A percentile compares a stretch with the other conserved stretches of the same genome.
These are phyloP conservation scores for Eupleurogrammus muticus DNA, from an alignment of 2,797 vertebrate genomes.

Conservation along the genomic window DNA sequence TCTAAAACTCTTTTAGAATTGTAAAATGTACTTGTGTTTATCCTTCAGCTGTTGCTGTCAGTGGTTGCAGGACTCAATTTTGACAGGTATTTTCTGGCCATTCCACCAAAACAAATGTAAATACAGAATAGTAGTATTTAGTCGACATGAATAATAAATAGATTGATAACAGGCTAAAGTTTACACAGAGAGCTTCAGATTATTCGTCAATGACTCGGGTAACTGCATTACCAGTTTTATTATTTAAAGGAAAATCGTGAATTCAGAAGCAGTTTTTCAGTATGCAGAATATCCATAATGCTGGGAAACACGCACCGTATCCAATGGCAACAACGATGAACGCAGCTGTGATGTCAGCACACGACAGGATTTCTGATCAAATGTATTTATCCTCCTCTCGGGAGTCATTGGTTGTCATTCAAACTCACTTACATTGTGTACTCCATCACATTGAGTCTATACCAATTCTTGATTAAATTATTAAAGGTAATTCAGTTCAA, in stretches of 20 bases:
- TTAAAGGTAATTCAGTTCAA: not conserved
- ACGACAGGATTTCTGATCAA: not conserved
- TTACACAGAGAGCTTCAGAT: not conserved
- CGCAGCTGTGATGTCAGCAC: not conserved
- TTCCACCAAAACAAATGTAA: conserved; percentile 20
- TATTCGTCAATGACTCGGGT: not conserved
- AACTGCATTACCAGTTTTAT: not conserved
- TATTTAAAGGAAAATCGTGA: not conserved
- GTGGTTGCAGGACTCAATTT: conserved; percentile 1
- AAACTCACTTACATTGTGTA: not conserved
- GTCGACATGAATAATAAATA: not conserved
- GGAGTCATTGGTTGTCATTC: conserved; percentile 4
- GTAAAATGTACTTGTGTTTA: conserved; percentile 37
- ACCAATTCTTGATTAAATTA: not conserved
- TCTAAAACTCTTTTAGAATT: not conserved
- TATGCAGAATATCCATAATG: not conserved
- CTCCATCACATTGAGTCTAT: not conserved
- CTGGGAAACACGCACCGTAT: not conserved
- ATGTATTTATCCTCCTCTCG: not conserved
- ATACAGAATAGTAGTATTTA: not conserved
- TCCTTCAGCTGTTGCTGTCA: conserved; percentile 10
- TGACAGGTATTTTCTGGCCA: too few species aligned
- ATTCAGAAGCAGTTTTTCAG: not conserved
- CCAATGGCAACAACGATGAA: not conserved
- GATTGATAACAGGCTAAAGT: not conserved